phyloP scores from a whole-genome alignment of 35 echinoderm and acorn worm genomes.

The Ophiothrix spiculata region DNA sequence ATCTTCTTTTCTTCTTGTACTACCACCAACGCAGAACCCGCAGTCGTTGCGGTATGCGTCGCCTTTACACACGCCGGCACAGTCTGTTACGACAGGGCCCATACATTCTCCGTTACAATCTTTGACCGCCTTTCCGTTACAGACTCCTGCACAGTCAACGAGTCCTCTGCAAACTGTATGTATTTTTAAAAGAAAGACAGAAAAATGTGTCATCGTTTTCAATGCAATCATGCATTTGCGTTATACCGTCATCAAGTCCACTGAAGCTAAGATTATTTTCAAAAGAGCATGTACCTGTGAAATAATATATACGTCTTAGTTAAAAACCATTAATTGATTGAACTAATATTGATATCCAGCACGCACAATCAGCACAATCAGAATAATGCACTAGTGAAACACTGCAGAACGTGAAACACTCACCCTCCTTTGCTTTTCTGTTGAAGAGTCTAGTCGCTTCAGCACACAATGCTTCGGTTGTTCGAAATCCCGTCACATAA shows the following conservation, averaged over 20 bases:
- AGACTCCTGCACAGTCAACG: constrained; percentile 85
- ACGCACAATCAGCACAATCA: too few relatives aligned
- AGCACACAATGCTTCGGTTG: background rate
- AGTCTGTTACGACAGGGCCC: constrained; percentile 52
- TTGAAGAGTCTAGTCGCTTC: background rate
- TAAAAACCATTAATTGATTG: too few relatives aligned
- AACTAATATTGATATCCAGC: too few relatives aligned
- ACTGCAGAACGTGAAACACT: too few relatives aligned
- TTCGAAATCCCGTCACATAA: background rate
- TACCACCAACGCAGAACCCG: constrained; percentile 70
- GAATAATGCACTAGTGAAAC: too few relatives aligned
- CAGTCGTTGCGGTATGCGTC: constrained; percentile 64
- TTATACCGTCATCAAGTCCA: too few relatives aligned
- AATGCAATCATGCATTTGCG: too few relatives aligned
- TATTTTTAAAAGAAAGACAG: too few relatives aligned
- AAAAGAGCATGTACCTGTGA: too few relatives aligned
- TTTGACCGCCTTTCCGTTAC: constrained; percentile 53
- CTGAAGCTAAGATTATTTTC: too few relatives aligned
- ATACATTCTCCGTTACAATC: constrained; percentile 75
- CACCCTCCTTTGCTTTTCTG: background rate
- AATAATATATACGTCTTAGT: too few relatives aligned
- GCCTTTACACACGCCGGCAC: constrained; percentile 71
- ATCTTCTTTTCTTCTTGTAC: constrained; percentile 35
- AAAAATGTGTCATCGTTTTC: too few relatives aligned
- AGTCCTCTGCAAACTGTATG: constrained; percentile 58